Evolutionary conservation across 2,113 vertebrate species (phyloP).

Genomic region (Labeo rohita): DNA sequence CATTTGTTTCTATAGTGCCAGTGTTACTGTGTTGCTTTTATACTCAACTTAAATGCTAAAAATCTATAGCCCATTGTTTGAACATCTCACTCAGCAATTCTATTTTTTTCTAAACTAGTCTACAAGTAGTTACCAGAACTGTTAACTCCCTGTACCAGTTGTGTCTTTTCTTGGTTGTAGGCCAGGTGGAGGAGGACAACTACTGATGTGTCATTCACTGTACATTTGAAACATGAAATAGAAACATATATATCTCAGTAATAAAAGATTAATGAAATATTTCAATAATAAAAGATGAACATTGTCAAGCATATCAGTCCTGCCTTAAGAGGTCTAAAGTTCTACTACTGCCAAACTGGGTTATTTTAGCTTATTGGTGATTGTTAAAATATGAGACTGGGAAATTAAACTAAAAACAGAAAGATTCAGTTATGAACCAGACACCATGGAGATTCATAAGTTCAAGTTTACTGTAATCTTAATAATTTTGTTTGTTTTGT

Average conservation of each 20-base stretch:
- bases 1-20: slow-evolving; percentile 3
- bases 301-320: neutral
- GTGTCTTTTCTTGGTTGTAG: slow-evolving; percentile 36
- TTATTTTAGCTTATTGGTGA: neutral
- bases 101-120: slow-evolving; percentile 31
- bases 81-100: slow-evolving; percentile 45
- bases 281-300: no score
- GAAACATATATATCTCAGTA: no score
- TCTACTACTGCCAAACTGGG: neutral
- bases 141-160: slow-evolving; percentile 24
- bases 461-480: neutral
- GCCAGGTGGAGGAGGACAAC: neutral
- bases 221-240: neutral
- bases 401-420: neutral
- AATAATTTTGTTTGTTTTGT: neutral
- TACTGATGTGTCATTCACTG: neutral
- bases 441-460: neutral
- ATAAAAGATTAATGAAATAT: no score
- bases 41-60: slow-evolving; percentile 46
- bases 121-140: slow-evolving; percentile 32
- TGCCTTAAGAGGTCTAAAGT: neutral
- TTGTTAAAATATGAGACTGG: neutral
- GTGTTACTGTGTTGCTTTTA: slow-evolving; percentile 42
- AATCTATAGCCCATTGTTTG: slow-evolving; percentile 43
- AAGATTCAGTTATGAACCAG: neutral